Base-by-base conservation (phyloP, 1,140 invertebrate species). In the Solenopsis fugax region DNA sequence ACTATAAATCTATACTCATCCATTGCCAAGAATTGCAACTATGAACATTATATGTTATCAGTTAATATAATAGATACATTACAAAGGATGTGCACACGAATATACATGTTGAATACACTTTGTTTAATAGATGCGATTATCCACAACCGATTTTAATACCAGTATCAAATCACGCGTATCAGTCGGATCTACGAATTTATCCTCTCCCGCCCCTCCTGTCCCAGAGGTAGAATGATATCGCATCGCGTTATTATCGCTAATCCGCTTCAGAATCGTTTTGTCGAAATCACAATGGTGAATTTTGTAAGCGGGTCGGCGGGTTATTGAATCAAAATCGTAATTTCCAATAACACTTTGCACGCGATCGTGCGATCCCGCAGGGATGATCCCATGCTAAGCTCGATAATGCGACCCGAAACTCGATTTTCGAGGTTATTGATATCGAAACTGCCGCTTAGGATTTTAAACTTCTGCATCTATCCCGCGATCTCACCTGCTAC, bases 251-350 rank as follows among this genome's bases (percentile, higher is more conserved):
- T 81, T 81, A 81, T 81, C 50, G 50, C 37, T 71, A 81, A 81
- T 81, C 78, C 78, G 78, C 78, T 81, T 81, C 78, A 56, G 65
- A 67, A 81, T 81, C 78, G 78, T 81, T 81, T 81, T 81, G 65
- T 81, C 78, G 78, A 72, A 71, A 81, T 81, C 81, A 85, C 72
- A 85, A 85, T 85, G 81, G 71, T 72, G 65, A 81, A 81, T 85
- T 85, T 85, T 73, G 81, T 73, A 85, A 85, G 56, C 81, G 81
- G 69, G 72, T 73, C 58, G 72, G 45, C 41, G 71, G 13, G 71
- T 50, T 85, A 77, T 85, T 76, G 72, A 60, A 85, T 76, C 72
- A 75, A 76, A 76, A 77, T 85, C 60, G 81, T 85, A 85, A 85
- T 85, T 85, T 76, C 72, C 81, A 75, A 76, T 85, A 85, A 85